Conservation (phyloP, 2,113 vertebrate genomes). For the Heloderma charlesbogerti region DNA sequence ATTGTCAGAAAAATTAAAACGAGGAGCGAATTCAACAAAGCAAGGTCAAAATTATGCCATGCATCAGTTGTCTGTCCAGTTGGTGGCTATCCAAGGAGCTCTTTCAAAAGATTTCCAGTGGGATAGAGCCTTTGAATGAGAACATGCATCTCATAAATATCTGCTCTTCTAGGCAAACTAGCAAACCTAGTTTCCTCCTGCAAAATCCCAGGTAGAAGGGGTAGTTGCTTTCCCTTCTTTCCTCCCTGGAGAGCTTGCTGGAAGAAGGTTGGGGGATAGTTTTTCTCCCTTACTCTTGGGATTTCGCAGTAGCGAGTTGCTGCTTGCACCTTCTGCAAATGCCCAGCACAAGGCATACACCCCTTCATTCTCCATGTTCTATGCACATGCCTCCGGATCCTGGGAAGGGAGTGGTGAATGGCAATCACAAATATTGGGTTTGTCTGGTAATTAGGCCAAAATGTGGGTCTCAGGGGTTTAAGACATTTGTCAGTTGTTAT, state of each 20-base stretch:
- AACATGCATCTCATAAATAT: accelerated
- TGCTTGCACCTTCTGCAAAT: background rate
- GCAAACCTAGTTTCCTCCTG: background rate
- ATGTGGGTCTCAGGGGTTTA: background rate
- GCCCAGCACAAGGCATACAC: background rate
- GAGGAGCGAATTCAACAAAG: background rate
- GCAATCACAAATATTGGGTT: background rate
- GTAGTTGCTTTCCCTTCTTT: background rate
- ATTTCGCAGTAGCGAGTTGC: background rate
- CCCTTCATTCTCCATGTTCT: background rate
- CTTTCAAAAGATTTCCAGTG: background rate
- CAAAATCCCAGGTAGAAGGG: background rate
- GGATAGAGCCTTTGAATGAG: accelerated
- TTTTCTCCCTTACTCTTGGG: background rate
- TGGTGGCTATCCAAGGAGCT: background rate
- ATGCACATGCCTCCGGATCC: no score
- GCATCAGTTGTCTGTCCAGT: background rate
- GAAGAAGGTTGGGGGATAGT: background rate
- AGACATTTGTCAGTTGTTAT: background rate
- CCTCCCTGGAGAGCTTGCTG: background rate
- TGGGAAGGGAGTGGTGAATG: background rate
- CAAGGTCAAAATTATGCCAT: background rate
- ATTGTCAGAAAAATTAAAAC: background rate
- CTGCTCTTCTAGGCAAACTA: background rate
- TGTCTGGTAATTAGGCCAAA: background rate